phyloP scores from a whole-genome alignment of 2,797 vertebrate genomes.

The Myotis daubentonii region DNA sequence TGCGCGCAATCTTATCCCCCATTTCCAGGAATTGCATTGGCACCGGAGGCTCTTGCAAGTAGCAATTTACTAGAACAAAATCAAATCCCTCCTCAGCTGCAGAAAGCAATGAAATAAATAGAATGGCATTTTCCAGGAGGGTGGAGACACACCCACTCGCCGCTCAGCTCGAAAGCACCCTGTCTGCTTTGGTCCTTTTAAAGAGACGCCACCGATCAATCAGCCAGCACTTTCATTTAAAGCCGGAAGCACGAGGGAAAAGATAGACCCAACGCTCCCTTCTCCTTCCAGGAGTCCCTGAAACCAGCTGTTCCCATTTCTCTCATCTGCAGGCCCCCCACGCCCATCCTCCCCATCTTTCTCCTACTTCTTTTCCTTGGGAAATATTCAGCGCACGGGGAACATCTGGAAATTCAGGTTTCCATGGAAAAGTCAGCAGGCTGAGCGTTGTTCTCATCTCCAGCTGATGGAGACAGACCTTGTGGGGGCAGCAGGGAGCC shows the following conservation, averaged over 20 bases:
- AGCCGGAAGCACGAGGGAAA: neutral
- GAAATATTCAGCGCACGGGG: conserved; percentile 28
- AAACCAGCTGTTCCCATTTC: conserved; percentile 5
- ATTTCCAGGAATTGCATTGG: conserved; percentile 68
- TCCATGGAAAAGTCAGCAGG: conserved; percentile 64
- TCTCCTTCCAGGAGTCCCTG: conserved; percentile 9
- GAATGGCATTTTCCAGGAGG: conserved; percentile 41
- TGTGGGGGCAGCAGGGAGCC: neutral
- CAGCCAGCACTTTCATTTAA: conserved; percentile 19
- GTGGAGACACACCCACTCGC: conserved; percentile 13
- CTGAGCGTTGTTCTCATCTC: neutral
- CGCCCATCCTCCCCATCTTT: neutral
- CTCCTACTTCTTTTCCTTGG: neutral
- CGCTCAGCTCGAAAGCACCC: neutral
- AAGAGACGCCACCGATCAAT: neutral
- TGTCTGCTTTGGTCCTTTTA: neutral
- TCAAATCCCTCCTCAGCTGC: conserved; percentile 59
- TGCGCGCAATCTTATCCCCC: conserved; percentile 26
- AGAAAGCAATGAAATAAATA: conserved; percentile 69
- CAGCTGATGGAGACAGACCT: neutral
- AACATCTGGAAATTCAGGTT: conserved; percentile 60
- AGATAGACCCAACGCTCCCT: conserved; percentile 32
- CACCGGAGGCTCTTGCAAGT: conserved; percentile 49
- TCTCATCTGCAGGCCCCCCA: neutral
- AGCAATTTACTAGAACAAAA: conserved; percentile 73